phyloP scores from a whole-genome alignment of 1,140 invertebrate genomes.

The Drosophila truncata region DNA sequence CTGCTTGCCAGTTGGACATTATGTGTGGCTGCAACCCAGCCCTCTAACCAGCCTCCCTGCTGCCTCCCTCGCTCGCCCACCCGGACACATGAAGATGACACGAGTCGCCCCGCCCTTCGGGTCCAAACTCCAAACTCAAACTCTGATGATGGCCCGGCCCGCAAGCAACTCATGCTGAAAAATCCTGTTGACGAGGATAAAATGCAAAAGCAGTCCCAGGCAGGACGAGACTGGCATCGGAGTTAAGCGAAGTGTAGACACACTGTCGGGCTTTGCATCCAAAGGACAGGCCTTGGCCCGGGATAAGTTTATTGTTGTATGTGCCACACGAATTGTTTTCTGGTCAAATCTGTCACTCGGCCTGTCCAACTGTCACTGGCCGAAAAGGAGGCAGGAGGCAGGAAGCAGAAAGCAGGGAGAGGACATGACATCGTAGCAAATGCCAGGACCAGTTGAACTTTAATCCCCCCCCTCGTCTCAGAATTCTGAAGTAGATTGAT shows the following conservation, averaged over 20 bases:
- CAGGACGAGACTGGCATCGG: conserved; percentile 1
- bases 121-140: conserved; percentile 15
- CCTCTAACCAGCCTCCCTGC: background rate
- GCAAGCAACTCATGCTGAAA: conserved; percentile 52
- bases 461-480: conserved; percentile 5
- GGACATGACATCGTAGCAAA: conserved; percentile 34
- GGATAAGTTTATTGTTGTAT: conserved; percentile 65
- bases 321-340: conserved; percentile 73
- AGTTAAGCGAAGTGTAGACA: conserved; percentile 68
- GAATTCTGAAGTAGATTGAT: conserved; percentile 37
- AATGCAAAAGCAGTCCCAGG: conserved; percentile 52
- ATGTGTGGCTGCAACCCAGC: conserved; percentile 39
- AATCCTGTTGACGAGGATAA: conserved; percentile 69
- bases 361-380: conserved; percentile 65
- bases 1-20: conserved; percentile 56
- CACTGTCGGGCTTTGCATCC: conserved; percentile 58
- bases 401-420: conserved; percentile 6
- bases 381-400: conserved; percentile 16
- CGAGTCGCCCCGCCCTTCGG: conserved; percentile 10
- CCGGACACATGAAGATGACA: conserved; percentile 59
- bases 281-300: conserved; percentile 40
- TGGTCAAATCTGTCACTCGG: conserved; percentile 77
- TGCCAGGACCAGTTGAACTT: conserved; percentile 38
- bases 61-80: conserved; percentile 10
- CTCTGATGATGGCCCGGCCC: conserved; percentile 30